Percentiles rank a stretch among this genome's conserved stretches.
phyloP scores from a whole-genome alignment of 2,797 vertebrate species.

The Sebastes oblongus region DNA sequence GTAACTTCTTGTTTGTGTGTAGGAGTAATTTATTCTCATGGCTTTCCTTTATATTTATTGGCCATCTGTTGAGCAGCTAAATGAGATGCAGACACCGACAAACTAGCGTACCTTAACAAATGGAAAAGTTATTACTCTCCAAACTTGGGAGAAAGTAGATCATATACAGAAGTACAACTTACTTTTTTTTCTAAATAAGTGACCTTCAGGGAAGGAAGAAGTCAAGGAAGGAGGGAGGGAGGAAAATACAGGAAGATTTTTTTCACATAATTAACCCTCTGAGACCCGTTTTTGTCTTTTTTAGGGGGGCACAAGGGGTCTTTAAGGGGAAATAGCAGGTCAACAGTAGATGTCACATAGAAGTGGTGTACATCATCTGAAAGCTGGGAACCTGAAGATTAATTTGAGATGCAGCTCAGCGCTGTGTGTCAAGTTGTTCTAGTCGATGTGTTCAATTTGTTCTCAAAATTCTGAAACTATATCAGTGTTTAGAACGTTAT shows the following conservation, averaged over 20 bases:
- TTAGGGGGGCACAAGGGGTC: too few relatives aligned
- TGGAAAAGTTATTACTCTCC: conserved; percentile 33
- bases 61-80: conserved; percentile 64
- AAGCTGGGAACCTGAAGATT: too few relatives aligned
- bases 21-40: conserved; percentile 63
- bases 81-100: conserved; percentile 39
- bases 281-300: too few relatives aligned
- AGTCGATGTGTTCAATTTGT: too few relatives aligned
- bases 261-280: background rate
- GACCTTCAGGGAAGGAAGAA: background rate
- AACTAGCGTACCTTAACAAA: conserved; percentile 31
- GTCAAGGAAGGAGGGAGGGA: background rate
- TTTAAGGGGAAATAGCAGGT: too few relatives aligned
- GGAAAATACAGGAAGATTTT: background rate
- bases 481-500: too few relatives aligned
- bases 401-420: too few relatives aligned
- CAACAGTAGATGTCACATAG: too few relatives aligned
- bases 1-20: conserved; percentile 44
- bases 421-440: too few relatives aligned
- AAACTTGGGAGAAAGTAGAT: conserved; percentile 16
- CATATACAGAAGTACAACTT: background rate
- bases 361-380: too few relatives aligned
- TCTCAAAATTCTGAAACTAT: background rate
- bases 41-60: conserved; percentile 50
- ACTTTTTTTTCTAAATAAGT: conserved; percentile 1